These are phyloP conservation scores for Astyanax mexicanus DNA, from an alignment of 2,797 vertebrate species.

Conservation along the genomic window DNA sequence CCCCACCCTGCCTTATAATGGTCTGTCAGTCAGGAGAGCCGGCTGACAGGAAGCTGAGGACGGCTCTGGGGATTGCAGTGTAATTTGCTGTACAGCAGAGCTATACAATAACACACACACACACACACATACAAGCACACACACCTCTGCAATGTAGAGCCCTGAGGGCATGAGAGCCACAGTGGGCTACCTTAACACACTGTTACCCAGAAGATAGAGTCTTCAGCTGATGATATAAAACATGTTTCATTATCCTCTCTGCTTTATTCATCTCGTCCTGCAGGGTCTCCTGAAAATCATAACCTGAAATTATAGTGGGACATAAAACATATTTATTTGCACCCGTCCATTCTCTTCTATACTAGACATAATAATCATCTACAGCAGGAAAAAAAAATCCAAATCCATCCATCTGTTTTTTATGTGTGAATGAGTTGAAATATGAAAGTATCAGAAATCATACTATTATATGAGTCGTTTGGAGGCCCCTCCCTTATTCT, in stretches of 20 bases:
- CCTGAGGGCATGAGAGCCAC: slow-evolving; percentile 8
- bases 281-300: background rate
- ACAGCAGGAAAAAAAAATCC: no score
- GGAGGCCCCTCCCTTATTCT: no score
- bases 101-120: slow-evolving; percentile 12
- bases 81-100: slow-evolving; percentile 7
- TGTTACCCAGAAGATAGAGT: background rate
- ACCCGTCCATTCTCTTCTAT: background rate
- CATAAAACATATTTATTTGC: background rate
- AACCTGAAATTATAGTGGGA: background rate
- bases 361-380: no score
- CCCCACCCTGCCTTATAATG: background rate
- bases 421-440: no score
- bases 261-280: background rate
- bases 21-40: slow-evolving; percentile 20
- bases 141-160: background rate
- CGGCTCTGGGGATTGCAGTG: slow-evolving; percentile 21
- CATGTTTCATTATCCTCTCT: background rate
- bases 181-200: background rate
- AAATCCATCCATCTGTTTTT: no score
- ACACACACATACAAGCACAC: slow-evolving; percentile 26
- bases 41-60: slow-evolving; percentile 22
- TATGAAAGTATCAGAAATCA: no score
- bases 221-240: background rate
- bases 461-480: no score